phyloP scores from a whole-genome alignment of 1,140 invertebrate genomes.

The Laodelphax striatellus region DNA sequence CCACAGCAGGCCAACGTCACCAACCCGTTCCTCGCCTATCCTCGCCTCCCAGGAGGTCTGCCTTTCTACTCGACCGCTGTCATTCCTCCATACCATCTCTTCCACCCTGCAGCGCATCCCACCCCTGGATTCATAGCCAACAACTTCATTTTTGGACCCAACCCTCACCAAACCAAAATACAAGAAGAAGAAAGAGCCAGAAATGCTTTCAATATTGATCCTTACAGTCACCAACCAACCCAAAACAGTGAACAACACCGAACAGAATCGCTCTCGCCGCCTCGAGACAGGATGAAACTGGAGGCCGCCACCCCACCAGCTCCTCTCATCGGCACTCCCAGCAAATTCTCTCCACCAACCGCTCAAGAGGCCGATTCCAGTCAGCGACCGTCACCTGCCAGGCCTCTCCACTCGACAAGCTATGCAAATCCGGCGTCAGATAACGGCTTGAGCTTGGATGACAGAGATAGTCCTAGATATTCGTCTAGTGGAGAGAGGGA shows the following conservation, averaged over 20 bases:
- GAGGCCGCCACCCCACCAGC: not conserved
- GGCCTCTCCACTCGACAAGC: slow-evolving; percentile 33
- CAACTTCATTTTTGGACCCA: slow-evolving; percentile 39
- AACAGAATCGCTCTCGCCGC: too few relatives aligned
- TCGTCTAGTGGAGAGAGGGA: slow-evolving; percentile 29
- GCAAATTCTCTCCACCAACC: slow-evolving; percentile 48
- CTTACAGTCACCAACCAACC: slow-evolving; percentile 4
- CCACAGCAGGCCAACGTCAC: slow-evolving; percentile 36
- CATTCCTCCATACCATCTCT: slow-evolving; percentile 45
- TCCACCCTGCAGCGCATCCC: slow-evolving; percentile 34
- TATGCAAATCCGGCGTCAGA: slow-evolving; percentile 22
- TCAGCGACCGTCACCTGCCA: slow-evolving; percentile 48
- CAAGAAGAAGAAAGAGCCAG: slow-evolving; percentile 12
- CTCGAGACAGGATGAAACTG: not conserved
- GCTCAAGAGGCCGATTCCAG: slow-evolving; percentile 49
- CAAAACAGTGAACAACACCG: not conserved
- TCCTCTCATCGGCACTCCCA: slow-evolving; percentile 15
- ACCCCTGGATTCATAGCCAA: slow-evolving; percentile 39
- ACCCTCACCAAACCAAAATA: slow-evolving; percentile 25
- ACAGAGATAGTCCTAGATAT: not conserved
- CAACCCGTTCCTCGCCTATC: slow-evolving; percentile 57
- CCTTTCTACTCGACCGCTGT: slow-evolving; percentile 47
- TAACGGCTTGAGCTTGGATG: not conserved
- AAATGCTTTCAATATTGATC: slow-evolving; percentile 2
- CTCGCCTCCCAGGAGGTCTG: slow-evolving; percentile 35